These are phyloP conservation scores for Heteromyza rotundicornis DNA, from an alignment of 2,888 invertebrate species.

Conservation along the genomic window DNA sequence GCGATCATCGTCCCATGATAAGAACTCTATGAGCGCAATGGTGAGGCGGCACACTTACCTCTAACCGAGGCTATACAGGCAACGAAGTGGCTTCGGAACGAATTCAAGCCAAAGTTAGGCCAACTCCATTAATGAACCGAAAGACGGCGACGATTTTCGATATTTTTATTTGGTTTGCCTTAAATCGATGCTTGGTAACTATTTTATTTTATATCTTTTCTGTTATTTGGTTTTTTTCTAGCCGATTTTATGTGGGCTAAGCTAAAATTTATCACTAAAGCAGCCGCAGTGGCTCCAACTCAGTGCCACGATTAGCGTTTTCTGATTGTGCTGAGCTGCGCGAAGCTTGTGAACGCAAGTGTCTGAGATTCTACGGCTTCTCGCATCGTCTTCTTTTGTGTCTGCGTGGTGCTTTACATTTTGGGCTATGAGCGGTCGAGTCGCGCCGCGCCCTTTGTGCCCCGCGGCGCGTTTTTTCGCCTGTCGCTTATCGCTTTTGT, in stretches of 20 bases:
- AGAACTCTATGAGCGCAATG: not conserved
- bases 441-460: too few relatives aligned
- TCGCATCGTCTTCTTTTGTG: too few relatives aligned
- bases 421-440: constrained; percentile 29
- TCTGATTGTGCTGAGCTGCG: not conserved
- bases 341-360: not conserved
- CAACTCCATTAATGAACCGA: not conserved
- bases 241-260: constrained; percentile 39
- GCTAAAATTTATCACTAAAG: constrained; percentile 45
- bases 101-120: not conserved
- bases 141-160: not conserved
- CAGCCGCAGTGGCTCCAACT: constrained; percentile 17
- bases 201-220: too few relatives aligned
- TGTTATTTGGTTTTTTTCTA: not conserved
- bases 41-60: not conserved
- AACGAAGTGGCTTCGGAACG: too few relatives aligned
- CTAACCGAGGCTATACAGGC: too few relatives aligned
- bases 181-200: not conserved
- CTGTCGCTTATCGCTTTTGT: constrained; percentile 24
- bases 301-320: not conserved
- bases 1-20: not conserved
- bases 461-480: constrained; percentile 23
- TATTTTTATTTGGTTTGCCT: not conserved
- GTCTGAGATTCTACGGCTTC: not conserved
- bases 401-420: not conserved